These are phyloP conservation scores for Drosophila emarginata DNA, from an alignment of 2,888 invertebrate species.

Conservation along the genomic window DNA sequence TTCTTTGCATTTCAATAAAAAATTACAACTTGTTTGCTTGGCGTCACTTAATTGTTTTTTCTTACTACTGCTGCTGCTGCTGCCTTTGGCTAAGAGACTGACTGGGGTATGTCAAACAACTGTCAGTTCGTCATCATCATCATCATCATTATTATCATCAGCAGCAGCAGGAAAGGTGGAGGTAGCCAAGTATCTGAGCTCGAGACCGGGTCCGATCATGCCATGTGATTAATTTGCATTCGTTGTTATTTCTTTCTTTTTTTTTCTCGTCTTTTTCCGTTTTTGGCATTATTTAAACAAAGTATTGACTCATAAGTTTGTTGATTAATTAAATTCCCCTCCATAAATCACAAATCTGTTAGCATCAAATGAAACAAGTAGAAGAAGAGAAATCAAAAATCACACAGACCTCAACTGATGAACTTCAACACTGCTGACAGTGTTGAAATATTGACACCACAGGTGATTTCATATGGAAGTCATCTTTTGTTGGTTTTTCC, in stretches of 20 bases:
- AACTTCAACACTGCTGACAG: conserved; percentile 75
- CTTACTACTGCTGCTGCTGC: conserved; percentile 15
- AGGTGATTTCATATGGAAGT: conserved; percentile 77
- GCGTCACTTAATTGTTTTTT: conserved; percentile 71
- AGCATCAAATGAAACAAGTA: conserved; percentile 15
- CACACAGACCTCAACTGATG: conserved; percentile 50
- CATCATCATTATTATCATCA: conserved; percentile 27
- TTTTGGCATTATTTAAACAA: conserved; percentile 61
- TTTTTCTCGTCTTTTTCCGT: conserved; percentile 29
- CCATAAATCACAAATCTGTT: conserved; percentile 70
- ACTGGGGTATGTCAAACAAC: conserved; percentile 78
- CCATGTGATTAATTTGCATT: conserved; percentile 73
- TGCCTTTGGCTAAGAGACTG: conserved; percentile 41
- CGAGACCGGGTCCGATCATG: conserved; percentile 59
- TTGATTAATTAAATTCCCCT: conserved; percentile 73
- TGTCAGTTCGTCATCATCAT: conserved; percentile 74
- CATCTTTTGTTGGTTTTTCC: conserved; percentile 35
- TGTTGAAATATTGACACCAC: conserved; percentile 79
- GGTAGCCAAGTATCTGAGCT: conserved; percentile 42
- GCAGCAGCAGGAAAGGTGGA: conserved; percentile 23
- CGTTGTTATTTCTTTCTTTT: conserved; percentile 43
- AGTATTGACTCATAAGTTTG: conserved; percentile 72
- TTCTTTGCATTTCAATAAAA: conserved; percentile 66
- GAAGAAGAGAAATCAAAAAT: conserved; percentile 18
- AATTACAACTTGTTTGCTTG: conserved; percentile 52